Percentiles rank a stretch among this genome's conserved stretches.
These are phyloP conservation scores for Platynereis dumerilii DNA, from an alignment of 2,888 invertebrate species.

Conservation along the genomic window DNA sequence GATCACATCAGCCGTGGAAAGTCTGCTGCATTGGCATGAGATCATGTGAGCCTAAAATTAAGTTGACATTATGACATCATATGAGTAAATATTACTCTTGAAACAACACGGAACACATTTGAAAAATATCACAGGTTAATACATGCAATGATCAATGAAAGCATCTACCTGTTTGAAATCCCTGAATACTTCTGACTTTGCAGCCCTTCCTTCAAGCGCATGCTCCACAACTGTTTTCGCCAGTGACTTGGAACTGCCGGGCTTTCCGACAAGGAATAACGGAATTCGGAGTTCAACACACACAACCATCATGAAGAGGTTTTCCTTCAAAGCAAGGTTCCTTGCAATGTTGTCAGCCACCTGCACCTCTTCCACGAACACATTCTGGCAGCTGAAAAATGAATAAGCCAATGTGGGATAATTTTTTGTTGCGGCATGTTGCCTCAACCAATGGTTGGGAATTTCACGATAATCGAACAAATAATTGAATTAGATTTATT, in stretches of 20 bases:
- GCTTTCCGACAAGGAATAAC: conserved; percentile 61
- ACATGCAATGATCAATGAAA: too few species aligned
- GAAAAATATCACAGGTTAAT: too few species aligned
- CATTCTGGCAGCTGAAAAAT: conserved; percentile 51
- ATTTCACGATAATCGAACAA: too few species aligned
- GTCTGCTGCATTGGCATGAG: conserved; percentile 58
- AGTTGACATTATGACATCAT: too few species aligned
- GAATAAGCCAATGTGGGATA: too few species aligned
- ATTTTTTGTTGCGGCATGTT: too few species aligned
- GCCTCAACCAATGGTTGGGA: too few species aligned
- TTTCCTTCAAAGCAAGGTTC: conserved; percentile 59
- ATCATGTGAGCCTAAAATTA: conserved; percentile 60
- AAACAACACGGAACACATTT: too few species aligned
- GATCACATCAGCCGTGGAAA: conserved; percentile 57
- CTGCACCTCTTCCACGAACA: conserved; percentile 48
- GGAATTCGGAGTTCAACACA: conserved; percentile 60
- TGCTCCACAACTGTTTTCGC: conserved; percentile 59
- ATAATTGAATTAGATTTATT: too few species aligned
- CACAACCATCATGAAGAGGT: conserved; percentile 61
- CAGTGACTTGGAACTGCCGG: conserved; percentile 61
- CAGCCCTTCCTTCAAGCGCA: conserved; percentile 57
- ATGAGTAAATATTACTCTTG: too few species aligned
- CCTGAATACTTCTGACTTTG: conserved; percentile 48
- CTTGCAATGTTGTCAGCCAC: conserved; percentile 51
- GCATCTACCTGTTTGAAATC: conserved; percentile 51